These are phyloP conservation scores for Cladorhizidae sp. DNA, from an alignment of 37 sponge, comb jelly and placozoan species.

Conservation along the genomic window DNA sequence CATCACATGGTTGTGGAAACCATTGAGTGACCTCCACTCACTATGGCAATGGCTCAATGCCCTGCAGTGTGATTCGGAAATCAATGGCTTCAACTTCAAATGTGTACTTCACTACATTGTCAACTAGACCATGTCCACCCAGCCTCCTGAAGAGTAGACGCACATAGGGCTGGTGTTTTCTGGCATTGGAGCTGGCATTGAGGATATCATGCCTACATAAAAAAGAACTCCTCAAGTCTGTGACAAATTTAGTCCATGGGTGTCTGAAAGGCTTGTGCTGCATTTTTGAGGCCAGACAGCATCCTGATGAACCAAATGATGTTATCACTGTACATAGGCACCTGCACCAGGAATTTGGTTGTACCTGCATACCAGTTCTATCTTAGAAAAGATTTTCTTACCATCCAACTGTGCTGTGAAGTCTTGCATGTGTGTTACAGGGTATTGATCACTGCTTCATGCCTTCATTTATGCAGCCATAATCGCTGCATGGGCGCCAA, in stretches of 20 bases:
- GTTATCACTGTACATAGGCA: slow-evolving; percentile 13
- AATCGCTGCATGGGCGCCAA: slow-evolving; percentile 70
- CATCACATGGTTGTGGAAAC: too few species aligned
- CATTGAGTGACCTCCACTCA: too few species aligned
- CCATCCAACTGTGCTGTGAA: slow-evolving; percentile 20
- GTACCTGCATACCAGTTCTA: slow-evolving; percentile 11
- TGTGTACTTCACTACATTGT: too few species aligned
- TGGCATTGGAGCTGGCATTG: too few species aligned
- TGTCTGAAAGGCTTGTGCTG: slow-evolving; percentile 37
- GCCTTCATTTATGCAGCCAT: slow-evolving; percentile 48
- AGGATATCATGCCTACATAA: too few species aligned
- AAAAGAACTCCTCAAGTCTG: slow-evolving; percentile 23
- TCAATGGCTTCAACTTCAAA: slow-evolving; percentile 21
- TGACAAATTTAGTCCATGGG: slow-evolving; percentile 52
- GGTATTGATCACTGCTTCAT: slow-evolving; percentile 54
- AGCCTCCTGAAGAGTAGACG: slow-evolving; percentile 29
- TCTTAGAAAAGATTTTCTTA: slow-evolving; percentile 26
- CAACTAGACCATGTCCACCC: slow-evolving; percentile 24
- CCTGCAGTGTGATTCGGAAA: slow-evolving; percentile 35
- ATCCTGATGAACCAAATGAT: slow-evolving; percentile 11
- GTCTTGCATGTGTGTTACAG: slow-evolving; percentile 65
- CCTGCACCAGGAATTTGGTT: slow-evolving; percentile 32
- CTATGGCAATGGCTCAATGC: too few species aligned
- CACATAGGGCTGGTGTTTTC: slow-evolving; percentile 33
- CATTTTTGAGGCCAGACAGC: slow-evolving; percentile 35